Conservation (phyloP, 2,797 vertebrate genomes). For the Alcedo atthis region DNA sequence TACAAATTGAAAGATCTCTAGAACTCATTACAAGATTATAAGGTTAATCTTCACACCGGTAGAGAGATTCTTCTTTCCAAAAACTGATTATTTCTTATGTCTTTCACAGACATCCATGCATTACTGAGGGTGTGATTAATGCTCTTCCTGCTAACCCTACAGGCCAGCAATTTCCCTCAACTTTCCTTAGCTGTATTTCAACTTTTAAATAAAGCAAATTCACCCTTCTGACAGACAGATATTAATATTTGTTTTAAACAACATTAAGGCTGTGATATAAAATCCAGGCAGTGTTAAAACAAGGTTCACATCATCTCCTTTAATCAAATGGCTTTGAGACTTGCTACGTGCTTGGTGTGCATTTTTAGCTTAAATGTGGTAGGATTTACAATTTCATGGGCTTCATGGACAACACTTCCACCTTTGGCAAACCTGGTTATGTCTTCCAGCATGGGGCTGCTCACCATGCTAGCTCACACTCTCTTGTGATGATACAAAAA, state of each 20-base stretch:
- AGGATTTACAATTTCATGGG: neutral
- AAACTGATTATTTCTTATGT: neutral
- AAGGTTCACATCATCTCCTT: neutral
- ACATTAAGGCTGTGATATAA: neutral
- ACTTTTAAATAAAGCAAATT: neutral
- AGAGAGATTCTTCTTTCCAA: neutral
- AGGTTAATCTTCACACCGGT: neutral
- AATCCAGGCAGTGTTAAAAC: neutral
- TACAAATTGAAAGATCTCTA: neutral
- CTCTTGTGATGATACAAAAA: neutral
- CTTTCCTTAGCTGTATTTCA: neutral
- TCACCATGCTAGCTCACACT: neutral
- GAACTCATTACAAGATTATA: neutral
- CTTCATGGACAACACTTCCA: neutral
- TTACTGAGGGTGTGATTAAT: neutral
- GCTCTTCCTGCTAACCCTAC: neutral
- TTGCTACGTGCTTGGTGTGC: neutral
- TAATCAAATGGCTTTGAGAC: neutral
- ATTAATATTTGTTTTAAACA: neutral
- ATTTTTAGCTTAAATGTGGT: neutral
- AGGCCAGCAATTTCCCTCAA: neutral
- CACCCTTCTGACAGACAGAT: neutral
- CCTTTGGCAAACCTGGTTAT: neutral
- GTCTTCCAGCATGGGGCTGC: neutral
- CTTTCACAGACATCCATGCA: neutral